Base-by-base conservation (phyloP, 2,797 vertebrate genomes). In the Pseudochaenichthys georgianus region DNA sequence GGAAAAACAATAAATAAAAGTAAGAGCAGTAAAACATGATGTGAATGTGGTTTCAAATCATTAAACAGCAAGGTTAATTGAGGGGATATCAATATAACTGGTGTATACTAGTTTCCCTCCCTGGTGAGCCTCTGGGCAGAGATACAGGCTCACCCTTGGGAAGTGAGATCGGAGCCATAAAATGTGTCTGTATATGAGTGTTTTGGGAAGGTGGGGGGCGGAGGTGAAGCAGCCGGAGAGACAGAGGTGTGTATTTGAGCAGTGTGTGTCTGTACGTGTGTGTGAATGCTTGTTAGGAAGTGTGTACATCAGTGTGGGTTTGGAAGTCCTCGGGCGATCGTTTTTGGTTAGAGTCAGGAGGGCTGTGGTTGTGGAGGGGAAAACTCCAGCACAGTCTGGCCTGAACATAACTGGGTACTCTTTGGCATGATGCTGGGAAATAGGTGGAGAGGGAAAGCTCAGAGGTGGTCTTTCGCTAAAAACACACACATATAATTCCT, bases 401-500 rank as follows among this genome's bases (percentile, higher is more conserved):
- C 72, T 81, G 84, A 91, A 89, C 80, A 89, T 86, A 87, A 88
- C 88, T 78, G 84, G 89, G 82, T 90, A 91, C 91, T 92, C 77
- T 88, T 90, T 88, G 84, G 90, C 84, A 83, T 48, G 87, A 87
- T 90, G 87, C 87, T 93, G 93, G 92, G 91, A 95, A 95, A 93
- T 77, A 82, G 89, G 92, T 89, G 91, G 90, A 92, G 34, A 84
- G 90, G 86, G 82, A 85, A 84, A 77, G 65, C 93, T 94, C 93
- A 81, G 87, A 90, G 94, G 95, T 95, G 94, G 94, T 95, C 94
- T 75, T 31, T 77, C 19, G 34, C 72, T 77, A 73, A 73, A 84
- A 57, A 81, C 75, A 58, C 70, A 53, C 59, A 72, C 21, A 78
- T 54, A 68, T 66, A 82, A 59, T 77, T 87, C 81, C 70, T 67